Base-by-base conservation (phyloP, 1,140 invertebrate species). In the Cydia amplana region DNA sequence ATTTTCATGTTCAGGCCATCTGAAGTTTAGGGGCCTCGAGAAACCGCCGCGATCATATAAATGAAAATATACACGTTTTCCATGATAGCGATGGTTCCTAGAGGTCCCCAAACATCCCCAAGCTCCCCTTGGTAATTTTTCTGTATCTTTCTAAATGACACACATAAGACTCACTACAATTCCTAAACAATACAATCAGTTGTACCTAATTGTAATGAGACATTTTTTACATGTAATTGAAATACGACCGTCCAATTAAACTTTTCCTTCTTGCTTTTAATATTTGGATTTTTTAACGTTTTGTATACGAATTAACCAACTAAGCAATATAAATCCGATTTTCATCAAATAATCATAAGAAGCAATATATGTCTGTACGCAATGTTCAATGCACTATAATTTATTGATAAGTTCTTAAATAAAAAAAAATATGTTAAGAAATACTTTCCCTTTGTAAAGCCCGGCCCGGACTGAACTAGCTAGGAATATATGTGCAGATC, bases 321-420 rank as follows among this genome's bases (percentile, higher is more conserved):
- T 32, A 36, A 67, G 64, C 64, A 67, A 67, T 67, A 67, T 67
- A 32, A 67, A 67, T 36, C 64, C 64, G 64, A 32, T 6, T 36
- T 67, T 67, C 20, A 7, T 5, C 23, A 67, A 51, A 60, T 70
- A 70, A 70, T 70, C 65, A 70, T 70, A 18, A 70, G 65, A 40
- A 40, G 65, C 65, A 70, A 70, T n/a, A n/a, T n/a, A n/a, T 70
- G n/a, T 70, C 36, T 43, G 9, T 70, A 70, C 65, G 65, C 16
- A 16, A 20, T 70, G 5, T 36, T 36, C 32, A 18, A 32, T 36
- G 65, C 32, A 40, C 7, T 70, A 67, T 70, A 67, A 0, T 67
- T 70, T 18, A 40, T 4, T 70, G n/a, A 32, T 32, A 32, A 32
- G n/a, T n/a, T n/a, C 2, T 32, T 32, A 23, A 60, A 5, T 46